phyloP scores from a whole-genome alignment of 2,113 vertebrate genomes.

The Ctenodactylus gundi region DNA sequence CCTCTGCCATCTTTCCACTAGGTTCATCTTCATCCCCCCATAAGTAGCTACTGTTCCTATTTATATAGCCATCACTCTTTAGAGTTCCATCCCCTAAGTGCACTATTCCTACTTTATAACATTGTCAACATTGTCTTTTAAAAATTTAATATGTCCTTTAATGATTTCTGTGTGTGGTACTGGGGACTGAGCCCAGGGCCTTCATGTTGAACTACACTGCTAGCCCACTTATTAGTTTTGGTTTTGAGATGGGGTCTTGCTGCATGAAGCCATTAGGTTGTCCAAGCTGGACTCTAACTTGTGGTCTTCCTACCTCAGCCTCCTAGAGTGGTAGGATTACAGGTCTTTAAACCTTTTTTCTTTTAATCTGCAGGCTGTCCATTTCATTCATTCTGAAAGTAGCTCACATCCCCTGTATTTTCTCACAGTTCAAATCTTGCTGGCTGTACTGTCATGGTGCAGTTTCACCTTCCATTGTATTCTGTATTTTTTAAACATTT shows the following conservation, averaged over 20 bases:
- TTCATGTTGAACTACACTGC: too few species aligned
- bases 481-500: not conserved
- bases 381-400: not conserved
- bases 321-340: too few species aligned
- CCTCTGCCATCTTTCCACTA: not conserved
- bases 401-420: not conserved
- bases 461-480: not conserved
- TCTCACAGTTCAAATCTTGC: not conserved
- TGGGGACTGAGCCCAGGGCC: too few species aligned
- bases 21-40: not conserved
- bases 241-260: too few species aligned
- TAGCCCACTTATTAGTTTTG: too few species aligned
- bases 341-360: too few species aligned
- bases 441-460: not conserved
- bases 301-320: too few species aligned
- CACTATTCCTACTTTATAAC: not conserved
- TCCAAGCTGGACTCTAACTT: too few species aligned
- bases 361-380: not conserved
- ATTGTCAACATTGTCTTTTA: not conserved
- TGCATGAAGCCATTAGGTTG: too few species aligned
- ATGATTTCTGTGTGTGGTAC: too few species aligned
- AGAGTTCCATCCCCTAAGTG: not conserved
- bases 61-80: not conserved
- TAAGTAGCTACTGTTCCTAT: not conserved
- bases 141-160: not conserved